Conservation (phyloP, 2,113 vertebrate species). For the Rhadina sibilatrix region DNA sequence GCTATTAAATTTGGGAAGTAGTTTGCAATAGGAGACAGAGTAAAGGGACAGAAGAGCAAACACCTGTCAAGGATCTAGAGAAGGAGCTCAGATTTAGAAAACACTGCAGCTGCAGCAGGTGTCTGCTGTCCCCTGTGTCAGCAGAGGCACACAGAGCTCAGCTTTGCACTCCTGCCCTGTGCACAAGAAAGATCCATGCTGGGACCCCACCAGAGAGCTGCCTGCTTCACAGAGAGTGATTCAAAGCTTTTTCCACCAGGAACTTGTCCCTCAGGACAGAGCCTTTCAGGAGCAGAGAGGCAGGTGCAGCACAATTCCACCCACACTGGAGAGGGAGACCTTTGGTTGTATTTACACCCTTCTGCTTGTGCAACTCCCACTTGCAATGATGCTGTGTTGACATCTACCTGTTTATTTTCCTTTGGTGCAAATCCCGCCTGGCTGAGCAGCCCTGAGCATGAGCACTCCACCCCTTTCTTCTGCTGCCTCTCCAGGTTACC, state of each 20-base stretch:
- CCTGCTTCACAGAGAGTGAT: neutral
- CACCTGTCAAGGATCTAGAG: neutral
- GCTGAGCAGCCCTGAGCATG: neutral
- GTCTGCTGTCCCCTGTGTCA: fast-evolving
- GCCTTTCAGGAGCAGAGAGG: neutral
- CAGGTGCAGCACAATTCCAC: neutral
- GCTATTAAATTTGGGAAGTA: neutral
- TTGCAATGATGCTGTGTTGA: neutral
- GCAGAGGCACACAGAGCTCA: neutral
- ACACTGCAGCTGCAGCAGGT: neutral
- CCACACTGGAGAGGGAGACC: neutral
- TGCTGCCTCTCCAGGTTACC: neutral
- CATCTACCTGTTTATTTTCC: neutral
- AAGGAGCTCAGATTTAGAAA: neutral
- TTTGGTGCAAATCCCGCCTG: neutral
- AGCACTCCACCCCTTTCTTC: neutral
- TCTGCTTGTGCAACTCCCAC: neutral
- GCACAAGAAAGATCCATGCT: neutral
- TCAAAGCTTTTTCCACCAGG: neutral
- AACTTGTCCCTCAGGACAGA: neutral
- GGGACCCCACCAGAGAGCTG: fast-evolving
- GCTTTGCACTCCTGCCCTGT: neutral
- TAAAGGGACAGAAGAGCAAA: neutral
- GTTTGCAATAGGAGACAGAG: neutral
- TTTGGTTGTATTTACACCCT: neutral